Percentiles rank a stretch among this genome's conserved stretches.
phyloP scores from a whole-genome alignment of 1,140 invertebrate species.

The Gonatopus flavifemur region DNA sequence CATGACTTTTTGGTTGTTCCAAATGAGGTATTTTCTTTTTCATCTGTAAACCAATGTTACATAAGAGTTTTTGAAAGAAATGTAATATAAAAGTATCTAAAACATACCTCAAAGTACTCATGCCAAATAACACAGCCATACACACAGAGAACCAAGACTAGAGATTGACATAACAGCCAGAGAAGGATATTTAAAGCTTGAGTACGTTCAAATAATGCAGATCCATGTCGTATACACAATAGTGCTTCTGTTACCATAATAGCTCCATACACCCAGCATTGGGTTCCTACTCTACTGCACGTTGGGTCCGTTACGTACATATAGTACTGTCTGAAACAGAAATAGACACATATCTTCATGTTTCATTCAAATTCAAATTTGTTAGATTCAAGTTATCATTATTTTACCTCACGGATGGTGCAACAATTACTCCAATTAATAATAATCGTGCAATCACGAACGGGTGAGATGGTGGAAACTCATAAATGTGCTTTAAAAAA shows the following conservation, averaged over 20 bases:
- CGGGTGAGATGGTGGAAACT: conserved; percentile 93
- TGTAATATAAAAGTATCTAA: not conserved
- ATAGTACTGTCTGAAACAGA: conserved; percentile 86
- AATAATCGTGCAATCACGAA: conserved; percentile 86
- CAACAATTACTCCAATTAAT: conserved; percentile 92
- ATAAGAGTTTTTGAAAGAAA: not conserved
- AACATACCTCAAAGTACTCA: conserved; percentile 67
- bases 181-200: conserved; percentile 88
- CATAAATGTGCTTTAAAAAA: conserved; percentile 98
- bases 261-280: conserved; percentile 96
- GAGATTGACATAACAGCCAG: conserved; percentile 89
- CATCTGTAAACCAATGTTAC: too few species aligned
- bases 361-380: too few species aligned
- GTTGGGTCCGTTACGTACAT: conserved; percentile 94
- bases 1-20: too few species aligned
- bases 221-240: conserved; percentile 94
- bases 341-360: too few species aligned
- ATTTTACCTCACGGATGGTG: conserved; percentile 88
- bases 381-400: not conserved
- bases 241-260: conserved; percentile 96
- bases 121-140: conserved; percentile 83
- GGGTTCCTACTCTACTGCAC: conserved; percentile 95
- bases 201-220: conserved; percentile 88
- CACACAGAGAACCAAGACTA: conserved; percentile 82
- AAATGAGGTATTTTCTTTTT: conserved; percentile 2